Evolutionary conservation across 2,888 invertebrate species (phyloP).

Genomic region (Willowsia nigromaculata): DNA sequence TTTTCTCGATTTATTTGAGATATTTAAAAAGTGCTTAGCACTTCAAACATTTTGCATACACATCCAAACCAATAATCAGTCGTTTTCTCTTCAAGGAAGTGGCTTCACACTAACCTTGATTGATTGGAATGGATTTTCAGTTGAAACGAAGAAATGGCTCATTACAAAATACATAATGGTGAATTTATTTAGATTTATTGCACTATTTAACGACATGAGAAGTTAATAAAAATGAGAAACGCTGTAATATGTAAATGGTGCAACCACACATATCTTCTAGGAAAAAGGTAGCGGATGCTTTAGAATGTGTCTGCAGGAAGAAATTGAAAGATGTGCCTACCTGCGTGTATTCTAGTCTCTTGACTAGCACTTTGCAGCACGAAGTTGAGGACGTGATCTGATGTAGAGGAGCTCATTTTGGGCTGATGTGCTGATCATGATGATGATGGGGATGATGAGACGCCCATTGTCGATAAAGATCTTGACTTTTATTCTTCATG

Average conservation of each 20-base stretch:
- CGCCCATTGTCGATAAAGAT: conserved; percentile 68
- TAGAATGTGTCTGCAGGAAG: neutral
- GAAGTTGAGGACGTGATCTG: conserved; percentile 46
- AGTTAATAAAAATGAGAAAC: neutral
- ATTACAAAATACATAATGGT: neutral
- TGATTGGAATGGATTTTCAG: neutral
- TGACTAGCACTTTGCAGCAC: neutral
- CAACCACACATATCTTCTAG: neutral
- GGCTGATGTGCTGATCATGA: conserved; percentile 12
- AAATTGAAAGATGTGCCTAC: neutral
- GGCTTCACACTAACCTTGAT: neutral
- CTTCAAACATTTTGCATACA: too few relatives aligned
- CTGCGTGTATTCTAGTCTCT: too few relatives aligned
- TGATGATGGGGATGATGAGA: conserved; percentile 62
- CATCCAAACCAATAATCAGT: too few relatives aligned
- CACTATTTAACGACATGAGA: neutral
- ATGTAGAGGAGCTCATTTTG: conserved; percentile 34
- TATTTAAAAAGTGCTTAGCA: too few relatives aligned
- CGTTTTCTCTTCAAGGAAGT: neutral
- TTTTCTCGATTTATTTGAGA: neutral
- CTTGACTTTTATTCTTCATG: conserved; percentile 70
- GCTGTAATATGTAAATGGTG: conserved; percentile 26
- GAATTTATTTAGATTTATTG: conserved; percentile 17
- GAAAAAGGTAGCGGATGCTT: neutral
- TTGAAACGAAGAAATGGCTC: neutral